Evolutionary conservation across 2,888 invertebrate species (phyloP).

Genomic region (Parasteatoda lunata): DNA sequence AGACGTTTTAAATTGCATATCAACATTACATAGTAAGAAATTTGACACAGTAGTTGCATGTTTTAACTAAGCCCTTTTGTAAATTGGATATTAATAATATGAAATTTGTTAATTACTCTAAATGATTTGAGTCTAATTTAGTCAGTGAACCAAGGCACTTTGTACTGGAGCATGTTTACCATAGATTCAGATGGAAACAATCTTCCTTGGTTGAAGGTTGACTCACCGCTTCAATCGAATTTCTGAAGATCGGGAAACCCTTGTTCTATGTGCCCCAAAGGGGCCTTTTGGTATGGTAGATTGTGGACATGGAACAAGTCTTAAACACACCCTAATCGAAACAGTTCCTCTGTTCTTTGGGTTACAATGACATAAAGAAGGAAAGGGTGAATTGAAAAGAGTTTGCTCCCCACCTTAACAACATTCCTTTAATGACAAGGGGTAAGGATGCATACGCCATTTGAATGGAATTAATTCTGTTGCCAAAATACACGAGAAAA

Average conservation of each 20-base stretch:
- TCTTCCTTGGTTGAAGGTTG: background rate
- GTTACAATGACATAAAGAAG: background rate
- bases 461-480: background rate
- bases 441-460: background rate
- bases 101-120: no score
- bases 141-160: no score
- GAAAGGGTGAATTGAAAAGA: conserved; percentile 3
- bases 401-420: background rate
- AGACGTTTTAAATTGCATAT: no score
- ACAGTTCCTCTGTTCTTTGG: background rate
- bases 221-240: background rate
- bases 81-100: no score
- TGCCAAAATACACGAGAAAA: no score
- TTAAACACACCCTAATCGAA: conserved; percentile 5
- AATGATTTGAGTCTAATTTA: no score
- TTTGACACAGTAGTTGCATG: no score
- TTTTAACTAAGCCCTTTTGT: no score
- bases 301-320: background rate
- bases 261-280: background rate
- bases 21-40: no score
- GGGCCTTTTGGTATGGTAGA: background rate
- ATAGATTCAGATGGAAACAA: no score
- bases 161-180: no score
- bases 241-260: background rate
- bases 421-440: background rate